phyloP scores from a whole-genome alignment of 1,140 invertebrate species.

The Lepidostoma basale region DNA sequence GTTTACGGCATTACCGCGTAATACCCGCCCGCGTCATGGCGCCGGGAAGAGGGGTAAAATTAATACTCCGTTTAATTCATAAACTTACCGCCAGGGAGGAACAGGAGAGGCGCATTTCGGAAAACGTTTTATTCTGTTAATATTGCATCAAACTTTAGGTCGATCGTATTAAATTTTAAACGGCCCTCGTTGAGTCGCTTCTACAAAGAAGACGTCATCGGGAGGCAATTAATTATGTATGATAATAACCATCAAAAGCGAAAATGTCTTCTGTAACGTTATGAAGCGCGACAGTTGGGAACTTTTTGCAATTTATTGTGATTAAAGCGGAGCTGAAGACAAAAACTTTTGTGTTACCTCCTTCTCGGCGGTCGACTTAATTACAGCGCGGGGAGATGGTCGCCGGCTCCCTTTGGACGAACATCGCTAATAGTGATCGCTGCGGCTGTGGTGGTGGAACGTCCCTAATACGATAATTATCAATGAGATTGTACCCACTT shows the following conservation, averaged over 20 bases:
- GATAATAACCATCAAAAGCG: conserved; percentile 39
- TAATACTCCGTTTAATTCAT: conserved; percentile 39
- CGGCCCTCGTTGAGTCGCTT: neutral
- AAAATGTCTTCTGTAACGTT: conserved; percentile 35
- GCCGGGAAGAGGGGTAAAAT: conserved; percentile 33
- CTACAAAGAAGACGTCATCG: conserved; percentile 24
- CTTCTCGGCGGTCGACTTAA: conserved; percentile 30
- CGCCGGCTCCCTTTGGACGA: too few relatives aligned
- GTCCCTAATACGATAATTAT: too few relatives aligned
- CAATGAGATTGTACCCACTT: too few relatives aligned
- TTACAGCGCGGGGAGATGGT: conserved; percentile 27
- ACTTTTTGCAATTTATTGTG: conserved; percentile 35
- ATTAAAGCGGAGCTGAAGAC: conserved; percentile 25
- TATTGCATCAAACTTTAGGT: conserved; percentile 29
- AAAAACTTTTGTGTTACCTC: conserved; percentile 24
- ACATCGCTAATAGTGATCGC: too few relatives aligned
- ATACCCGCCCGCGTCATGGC: conserved; percentile 36
- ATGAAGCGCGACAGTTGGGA: conserved; percentile 41
- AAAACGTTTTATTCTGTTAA: conserved; percentile 32
- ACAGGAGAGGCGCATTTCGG: neutral
- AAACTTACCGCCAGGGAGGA: conserved; percentile 21
- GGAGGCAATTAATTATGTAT: conserved; percentile 39
- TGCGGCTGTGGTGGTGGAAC: too few relatives aligned
- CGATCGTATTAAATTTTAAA: conserved; percentile 16
- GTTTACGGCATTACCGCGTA: conserved; percentile 46